Conservation (phyloP, 2,113 vertebrate species). For the Myxocyprinus asiaticus region DNA sequence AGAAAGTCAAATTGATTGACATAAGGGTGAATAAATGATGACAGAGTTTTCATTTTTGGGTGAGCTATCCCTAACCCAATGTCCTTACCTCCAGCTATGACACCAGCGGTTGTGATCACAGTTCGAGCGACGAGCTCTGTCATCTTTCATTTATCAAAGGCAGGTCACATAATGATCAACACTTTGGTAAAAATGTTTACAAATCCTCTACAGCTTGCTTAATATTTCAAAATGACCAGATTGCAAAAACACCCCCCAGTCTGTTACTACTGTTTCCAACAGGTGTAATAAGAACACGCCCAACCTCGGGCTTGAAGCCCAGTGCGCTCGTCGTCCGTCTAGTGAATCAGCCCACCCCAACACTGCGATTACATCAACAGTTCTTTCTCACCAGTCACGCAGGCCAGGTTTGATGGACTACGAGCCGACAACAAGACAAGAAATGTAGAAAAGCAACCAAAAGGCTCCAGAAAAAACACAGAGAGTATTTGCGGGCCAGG, state of each 20-base stretch:
- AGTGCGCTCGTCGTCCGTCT: conserved; percentile 10
- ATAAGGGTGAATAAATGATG: no score
- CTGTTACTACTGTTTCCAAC: conserved; percentile 46
- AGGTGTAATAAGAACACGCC: conserved; percentile 46
- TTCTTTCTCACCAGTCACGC: conserved; percentile 52
- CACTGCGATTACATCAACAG: background rate
- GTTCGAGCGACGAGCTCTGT: background rate
- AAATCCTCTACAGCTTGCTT: conserved; percentile 29
- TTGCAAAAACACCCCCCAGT: conserved; percentile 27
- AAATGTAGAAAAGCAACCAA: conserved; percentile 38
- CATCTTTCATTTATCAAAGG: conserved; percentile 36
- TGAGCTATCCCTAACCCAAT: background rate
- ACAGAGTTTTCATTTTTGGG: no score
- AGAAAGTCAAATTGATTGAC: no score
- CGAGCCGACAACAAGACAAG: conserved; percentile 26
- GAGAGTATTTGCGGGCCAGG: conserved; percentile 14
- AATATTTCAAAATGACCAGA: conserved; percentile 31
- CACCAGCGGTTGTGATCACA: background rate
- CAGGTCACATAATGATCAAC: background rate
- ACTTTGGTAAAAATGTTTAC: conserved; percentile 17
- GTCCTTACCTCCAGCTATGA: no score
- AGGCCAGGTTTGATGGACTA: conserved; percentile 54
- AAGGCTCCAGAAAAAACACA: conserved; percentile 6
- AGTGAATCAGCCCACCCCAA: conserved; percentile 16
- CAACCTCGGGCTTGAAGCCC: conserved; percentile 40